Evolutionary conservation across 2,113 vertebrate genomes (phyloP), one percentile per base, ranked within the genome.

Genomic region (Malurus alboscapulatus): DNA sequence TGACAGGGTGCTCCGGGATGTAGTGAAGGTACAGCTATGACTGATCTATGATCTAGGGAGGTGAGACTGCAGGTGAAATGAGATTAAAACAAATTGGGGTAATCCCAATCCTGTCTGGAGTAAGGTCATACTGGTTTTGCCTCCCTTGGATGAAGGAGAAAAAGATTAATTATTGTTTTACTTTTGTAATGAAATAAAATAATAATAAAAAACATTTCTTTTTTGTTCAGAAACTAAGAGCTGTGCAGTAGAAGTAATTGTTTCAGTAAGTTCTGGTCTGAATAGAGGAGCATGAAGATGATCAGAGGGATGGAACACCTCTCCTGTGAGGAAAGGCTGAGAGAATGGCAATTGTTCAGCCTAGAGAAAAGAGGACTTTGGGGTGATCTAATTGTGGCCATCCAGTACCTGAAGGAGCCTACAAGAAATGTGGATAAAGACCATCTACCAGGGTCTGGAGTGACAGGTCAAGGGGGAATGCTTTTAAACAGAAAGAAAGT

Each of bases 21-120:
- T 17, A 14, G 54, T 2, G 4, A 11, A 18, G 30, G 15, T 3
- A n/a, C 17, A 26, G 7, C 48, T 55, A 1, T 5, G 19, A 30
- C 17, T 57, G 42, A 17, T 11, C n/a, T 17, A 40, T 38, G 38
- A 38, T 38, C 38, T 10, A 36, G 20, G 24, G 76, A 6, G 2
- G 10, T 25, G 24, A 78, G 40, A 4, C 24, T 53, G 38, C 2
- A 42, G 36, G 13, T 30, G 38, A 79, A 82, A 47, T 14, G 19
- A 2, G 18, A 12, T 47, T 51, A 48, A 57, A 62, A 19, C 13
- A 65, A 54, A 75, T 17, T 2, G 24, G 51, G n/a, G 6, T 50
- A 67, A 61, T 85, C 26, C 36, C 11, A 36, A 27, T 58, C 54
- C 63, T 79, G 44, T 29, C 30, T 47, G 25, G n/a, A 45, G 20